Evolutionary conservation across 2,797 vertebrate species (phyloP).

Genomic region (Triplophysa yarkandensis): DNA sequence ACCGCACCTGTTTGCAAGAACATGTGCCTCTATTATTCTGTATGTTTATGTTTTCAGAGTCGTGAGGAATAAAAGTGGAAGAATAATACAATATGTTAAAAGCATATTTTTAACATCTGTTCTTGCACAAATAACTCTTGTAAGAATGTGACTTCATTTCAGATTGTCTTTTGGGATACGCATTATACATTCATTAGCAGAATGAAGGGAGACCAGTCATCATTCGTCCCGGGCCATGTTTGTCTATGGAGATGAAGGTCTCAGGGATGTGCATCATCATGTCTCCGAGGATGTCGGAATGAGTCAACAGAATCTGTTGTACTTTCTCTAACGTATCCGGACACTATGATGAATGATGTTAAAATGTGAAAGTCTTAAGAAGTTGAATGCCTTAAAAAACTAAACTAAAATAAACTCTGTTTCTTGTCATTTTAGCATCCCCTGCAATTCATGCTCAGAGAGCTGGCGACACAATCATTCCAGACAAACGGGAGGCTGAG

Average conservation of each 20-base stretch:
- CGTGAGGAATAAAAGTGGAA: not conserved
- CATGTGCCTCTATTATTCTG: slow-evolving; percentile 6
- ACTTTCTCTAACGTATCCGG: not conserved
- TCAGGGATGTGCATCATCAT: not conserved
- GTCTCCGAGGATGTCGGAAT: not conserved
- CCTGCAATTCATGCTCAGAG: not conserved
- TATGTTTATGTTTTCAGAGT: not conserved
- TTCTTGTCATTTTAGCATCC: not conserved
- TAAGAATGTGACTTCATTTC: not conserved
- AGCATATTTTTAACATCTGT: not conserved
- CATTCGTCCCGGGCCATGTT: not conserved
- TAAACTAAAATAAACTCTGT: not conserved
- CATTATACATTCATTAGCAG: not conserved
- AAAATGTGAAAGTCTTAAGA: not conserved
- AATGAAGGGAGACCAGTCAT: not conserved
- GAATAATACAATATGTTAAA: not conserved
- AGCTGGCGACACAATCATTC: not conserved
- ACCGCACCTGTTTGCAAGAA: not conserved
- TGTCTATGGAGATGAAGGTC: not conserved
- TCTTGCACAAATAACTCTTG: not conserved
- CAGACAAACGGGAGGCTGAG: slow-evolving; percentile 6
- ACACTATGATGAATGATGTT: not conserved
- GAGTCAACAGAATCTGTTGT: not conserved
- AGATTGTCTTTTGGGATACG: not conserved
- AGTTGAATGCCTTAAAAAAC: not conserved